Evolutionary conservation across 2,888 invertebrate species (phyloP).

Genomic region (Odontocolon sp.): DNA sequence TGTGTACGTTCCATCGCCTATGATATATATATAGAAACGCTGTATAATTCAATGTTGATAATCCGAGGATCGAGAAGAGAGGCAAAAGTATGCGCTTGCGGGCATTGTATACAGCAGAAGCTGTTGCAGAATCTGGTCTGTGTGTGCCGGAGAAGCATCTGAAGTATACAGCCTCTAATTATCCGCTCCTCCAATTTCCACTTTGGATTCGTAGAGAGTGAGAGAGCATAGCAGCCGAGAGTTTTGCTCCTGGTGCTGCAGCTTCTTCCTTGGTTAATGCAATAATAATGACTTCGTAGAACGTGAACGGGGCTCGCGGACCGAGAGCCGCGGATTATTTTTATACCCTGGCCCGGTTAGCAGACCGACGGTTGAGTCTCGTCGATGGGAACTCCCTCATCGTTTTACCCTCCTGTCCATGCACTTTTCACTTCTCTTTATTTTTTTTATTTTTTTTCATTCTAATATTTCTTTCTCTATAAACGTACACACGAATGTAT

Average conservation of each 20-base stretch:
- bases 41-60: too few species aligned
- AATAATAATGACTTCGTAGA: conserved; percentile 54
- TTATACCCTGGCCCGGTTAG: conserved; percentile 20
- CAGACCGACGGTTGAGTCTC: not conserved
- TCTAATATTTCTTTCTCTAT: not conserved
- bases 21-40: too few species aligned
- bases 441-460: not conserved
- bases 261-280: conserved; percentile 39
- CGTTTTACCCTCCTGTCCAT: not conserved
- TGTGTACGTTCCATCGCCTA: too few species aligned
- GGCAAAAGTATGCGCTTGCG: too few species aligned
- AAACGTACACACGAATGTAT: too few species aligned
- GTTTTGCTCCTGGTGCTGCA: not conserved
- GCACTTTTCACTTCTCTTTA: not conserved
- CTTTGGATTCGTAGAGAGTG: conserved; percentile 32
- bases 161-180: conserved; percentile 62
- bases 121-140: conserved; percentile 12
- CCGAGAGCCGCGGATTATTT: conserved; percentile 32
- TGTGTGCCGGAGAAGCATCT: conserved; percentile 13
- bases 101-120: not conserved
- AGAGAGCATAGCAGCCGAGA: conserved; percentile 1
- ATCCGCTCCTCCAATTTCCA: conserved; percentile 66
- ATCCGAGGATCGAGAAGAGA: too few species aligned
- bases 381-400: not conserved
- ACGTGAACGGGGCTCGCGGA: conserved; percentile 23